phyloP scores from a whole-genome alignment of 2,888 invertebrate species.

The Tigriopus californicus region DNA sequence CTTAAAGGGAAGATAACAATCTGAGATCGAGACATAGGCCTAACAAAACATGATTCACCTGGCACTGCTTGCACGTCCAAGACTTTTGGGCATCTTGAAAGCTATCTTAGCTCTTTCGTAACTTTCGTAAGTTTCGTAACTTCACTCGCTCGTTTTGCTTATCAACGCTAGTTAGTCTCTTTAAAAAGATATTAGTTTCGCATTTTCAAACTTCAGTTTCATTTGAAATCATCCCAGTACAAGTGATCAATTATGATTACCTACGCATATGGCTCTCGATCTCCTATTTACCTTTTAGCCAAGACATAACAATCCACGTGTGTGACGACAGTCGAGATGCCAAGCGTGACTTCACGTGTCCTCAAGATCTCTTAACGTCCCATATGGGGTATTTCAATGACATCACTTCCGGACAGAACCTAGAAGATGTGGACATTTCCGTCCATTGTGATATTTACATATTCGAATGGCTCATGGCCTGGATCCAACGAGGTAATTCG shows the following conservation, averaged over 20 bases:
- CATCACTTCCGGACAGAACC: slow-evolving; percentile 37
- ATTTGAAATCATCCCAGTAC: too few relatives aligned
- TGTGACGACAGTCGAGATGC: slow-evolving; percentile 80
- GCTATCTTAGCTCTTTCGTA: too few relatives aligned
- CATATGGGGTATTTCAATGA: slow-evolving; percentile 81
- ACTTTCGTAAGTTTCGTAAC: too few relatives aligned
- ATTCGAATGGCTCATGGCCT: slow-evolving; percentile 89
- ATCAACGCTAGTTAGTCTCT: too few relatives aligned
- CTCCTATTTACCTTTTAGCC: slow-evolving; percentile 28
- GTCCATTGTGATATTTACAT: slow-evolving; percentile 90
- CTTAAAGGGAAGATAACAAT: too few relatives aligned
- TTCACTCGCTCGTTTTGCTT: too few relatives aligned
- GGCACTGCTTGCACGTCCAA: too few relatives aligned
- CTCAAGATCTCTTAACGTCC: slow-evolving; percentile 59
- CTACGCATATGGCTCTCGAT: not conserved
- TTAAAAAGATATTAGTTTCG: too few relatives aligned
- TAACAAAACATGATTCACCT: too few relatives aligned
- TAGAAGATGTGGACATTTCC: slow-evolving; percentile 85
- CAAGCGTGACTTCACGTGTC: slow-evolving; percentile 72
- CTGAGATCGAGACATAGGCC: too few relatives aligned
- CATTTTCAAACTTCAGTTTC: too few relatives aligned
- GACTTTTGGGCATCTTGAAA: too few relatives aligned
- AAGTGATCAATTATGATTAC: slow-evolving; percentile 11
- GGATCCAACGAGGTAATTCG: slow-evolving; percentile 47
- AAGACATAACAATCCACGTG: slow-evolving; percentile 79